Conservation (phyloP, 2,888 invertebrate genomes). For the Agrotis clavis region DNA sequence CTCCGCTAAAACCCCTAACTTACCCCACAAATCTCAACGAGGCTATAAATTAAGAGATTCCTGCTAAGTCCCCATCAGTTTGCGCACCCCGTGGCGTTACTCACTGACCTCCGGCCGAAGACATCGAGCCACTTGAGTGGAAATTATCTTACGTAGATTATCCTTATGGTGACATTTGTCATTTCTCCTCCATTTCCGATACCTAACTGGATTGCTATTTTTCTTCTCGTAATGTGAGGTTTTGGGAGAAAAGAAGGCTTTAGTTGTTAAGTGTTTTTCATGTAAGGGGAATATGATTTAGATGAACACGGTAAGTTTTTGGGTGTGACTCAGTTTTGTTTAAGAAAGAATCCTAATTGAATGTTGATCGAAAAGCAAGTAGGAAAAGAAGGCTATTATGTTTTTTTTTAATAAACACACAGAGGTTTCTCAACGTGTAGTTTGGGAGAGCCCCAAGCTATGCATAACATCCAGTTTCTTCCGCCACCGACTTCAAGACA, state of each 20-base stretch:
- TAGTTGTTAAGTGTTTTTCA: constrained; percentile 32
- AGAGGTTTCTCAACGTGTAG: no score
- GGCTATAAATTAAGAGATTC: constrained; percentile 91
- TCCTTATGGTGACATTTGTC: constrained; percentile 80
- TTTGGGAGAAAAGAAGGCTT: constrained; percentile 10
- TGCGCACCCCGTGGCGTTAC: constrained; percentile 86
- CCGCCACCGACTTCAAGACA: no score
- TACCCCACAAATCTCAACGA: constrained; percentile 72
- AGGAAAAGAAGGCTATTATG: no score
- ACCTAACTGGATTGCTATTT: constrained; percentile 50
- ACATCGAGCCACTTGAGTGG: constrained; percentile 84
- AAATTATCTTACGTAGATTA: constrained; percentile 86
- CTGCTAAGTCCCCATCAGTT: constrained; percentile 89
- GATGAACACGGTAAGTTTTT: constrained; percentile 1
- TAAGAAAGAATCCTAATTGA: no score
- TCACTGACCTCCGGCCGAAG: constrained; percentile 79
- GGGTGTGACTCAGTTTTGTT: neutral
- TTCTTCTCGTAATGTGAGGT: constrained; percentile 32
- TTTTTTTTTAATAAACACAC: no score
- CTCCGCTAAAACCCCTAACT: constrained; percentile 53
- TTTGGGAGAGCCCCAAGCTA: no score
- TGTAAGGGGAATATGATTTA: constrained; percentile 31
- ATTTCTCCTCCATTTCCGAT: constrained; percentile 72
- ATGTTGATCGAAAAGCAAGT: no score
- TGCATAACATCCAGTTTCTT: no score